Evolutionary conservation across 2,797 vertebrate genomes (phyloP).

Genomic region (Martes flavigula): DNA sequence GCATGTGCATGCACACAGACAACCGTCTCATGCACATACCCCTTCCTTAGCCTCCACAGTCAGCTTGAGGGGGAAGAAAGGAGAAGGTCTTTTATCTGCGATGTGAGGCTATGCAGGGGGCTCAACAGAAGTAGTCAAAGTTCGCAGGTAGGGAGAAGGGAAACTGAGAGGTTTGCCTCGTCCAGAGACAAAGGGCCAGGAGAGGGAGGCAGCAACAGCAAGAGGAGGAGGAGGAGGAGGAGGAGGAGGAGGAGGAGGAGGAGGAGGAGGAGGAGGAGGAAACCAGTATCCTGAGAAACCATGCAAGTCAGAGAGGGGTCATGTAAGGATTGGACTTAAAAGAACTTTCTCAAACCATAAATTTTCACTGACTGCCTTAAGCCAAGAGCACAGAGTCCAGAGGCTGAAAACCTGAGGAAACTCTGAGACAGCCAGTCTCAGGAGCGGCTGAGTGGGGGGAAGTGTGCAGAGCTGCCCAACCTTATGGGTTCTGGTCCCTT

Average conservation of each 20-base stretch:
- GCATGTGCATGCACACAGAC: neutral
- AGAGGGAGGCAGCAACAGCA: neutral
- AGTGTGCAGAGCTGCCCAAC: neutral
- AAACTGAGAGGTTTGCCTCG: neutral
- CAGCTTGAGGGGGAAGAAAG: neutral
- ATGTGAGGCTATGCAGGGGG: neutral
- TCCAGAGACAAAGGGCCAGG: slow-evolving; percentile 76
- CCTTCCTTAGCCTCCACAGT: slow-evolving; percentile 4
- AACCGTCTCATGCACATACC: neutral
- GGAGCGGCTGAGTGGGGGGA: slow-evolving; percentile 54
- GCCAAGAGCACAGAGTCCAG: slow-evolving; percentile 65
- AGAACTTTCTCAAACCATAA: slow-evolving; percentile 86
- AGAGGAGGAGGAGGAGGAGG: neutral
- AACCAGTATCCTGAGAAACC: slow-evolving; percentile 78
- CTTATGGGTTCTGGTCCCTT: neutral
- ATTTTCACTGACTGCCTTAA: slow-evolving; percentile 78
- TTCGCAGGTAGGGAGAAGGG: neutral
- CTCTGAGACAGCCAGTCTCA: slow-evolving; percentile 66
- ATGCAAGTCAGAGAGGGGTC: slow-evolving; percentile 64
- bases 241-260: too few relatives aligned
- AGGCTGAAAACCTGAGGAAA: slow-evolving; percentile 80
- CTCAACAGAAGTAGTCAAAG: neutral
- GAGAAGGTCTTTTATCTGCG: slow-evolving; percentile 5
- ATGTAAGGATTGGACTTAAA: slow-evolving; percentile 76
- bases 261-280: slow-evolving; percentile 9